These are phyloP conservation scores for Cydia amplana DNA, from an alignment of 1,140 invertebrate genomes.

Conservation along the genomic window DNA sequence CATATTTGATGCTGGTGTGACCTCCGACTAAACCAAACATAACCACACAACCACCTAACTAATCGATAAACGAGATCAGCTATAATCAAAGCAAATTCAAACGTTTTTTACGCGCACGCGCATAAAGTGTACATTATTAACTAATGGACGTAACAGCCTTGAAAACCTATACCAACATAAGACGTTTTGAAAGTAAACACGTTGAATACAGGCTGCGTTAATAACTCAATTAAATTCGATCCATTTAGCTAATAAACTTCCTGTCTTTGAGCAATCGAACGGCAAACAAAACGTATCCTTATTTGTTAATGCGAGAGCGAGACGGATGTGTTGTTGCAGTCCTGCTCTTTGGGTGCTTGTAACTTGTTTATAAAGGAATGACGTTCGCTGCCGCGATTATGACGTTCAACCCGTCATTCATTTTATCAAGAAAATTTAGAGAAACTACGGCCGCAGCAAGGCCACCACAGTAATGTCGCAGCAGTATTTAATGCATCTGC, in stretches of 20 bases:
- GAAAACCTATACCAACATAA: not conserved
- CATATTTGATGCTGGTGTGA: not conserved
- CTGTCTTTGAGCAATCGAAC: not conserved
- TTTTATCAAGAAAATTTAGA: too few relatives aligned
- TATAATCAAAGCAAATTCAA: conserved; percentile 17
- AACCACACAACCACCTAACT: not conserved
- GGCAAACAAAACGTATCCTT: not conserved
- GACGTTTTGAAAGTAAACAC: not conserved
- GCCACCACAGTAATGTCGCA: too few relatives aligned
- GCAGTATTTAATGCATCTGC: too few relatives aligned
- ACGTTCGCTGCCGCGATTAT: too few relatives aligned
- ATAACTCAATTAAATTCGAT: conserved; percentile 6
- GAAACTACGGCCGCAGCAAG: too few relatives aligned
- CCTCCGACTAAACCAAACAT: not conserved
- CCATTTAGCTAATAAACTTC: conserved; percentile 10
- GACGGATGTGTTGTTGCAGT: not conserved
- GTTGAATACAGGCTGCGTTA: not conserved
- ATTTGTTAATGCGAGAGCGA: not conserved
- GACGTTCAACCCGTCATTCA: too few relatives aligned
- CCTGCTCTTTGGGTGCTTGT: too few relatives aligned
- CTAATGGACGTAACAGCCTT: not conserved
- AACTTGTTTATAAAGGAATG: too few relatives aligned
- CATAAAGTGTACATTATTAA: not conserved
- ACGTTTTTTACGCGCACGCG: not conserved
- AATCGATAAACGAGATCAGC: conserved; percentile 7